Evolutionary conservation across 2,113 vertebrate genomes (phyloP), one percentile per base, ranked within the genome.

Genomic region (Mohoua ochrocephala): DNA sequence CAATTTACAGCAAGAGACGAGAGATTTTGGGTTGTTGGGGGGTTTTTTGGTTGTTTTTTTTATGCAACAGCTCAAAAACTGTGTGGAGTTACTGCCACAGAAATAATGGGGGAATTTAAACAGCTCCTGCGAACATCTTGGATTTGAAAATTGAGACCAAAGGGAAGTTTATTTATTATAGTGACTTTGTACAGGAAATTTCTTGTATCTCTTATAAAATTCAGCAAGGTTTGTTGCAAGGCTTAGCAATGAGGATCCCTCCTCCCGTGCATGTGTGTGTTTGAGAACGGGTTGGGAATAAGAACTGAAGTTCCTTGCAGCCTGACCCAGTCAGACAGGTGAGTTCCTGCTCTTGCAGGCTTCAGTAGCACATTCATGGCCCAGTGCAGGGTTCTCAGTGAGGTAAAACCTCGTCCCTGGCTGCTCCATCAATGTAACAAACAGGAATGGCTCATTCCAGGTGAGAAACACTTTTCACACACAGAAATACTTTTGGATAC

Each of bases 191-290:
- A 74, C 59, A 75, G 60, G 49, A 82, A 50, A 35, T 85, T 73
- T 68, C 31, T 54, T 78, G 2, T 20, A 20, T n/a, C 33, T 61
- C 11, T 27, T 16, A 49, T 1, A 47, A 28, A 91, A 76, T 50
- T n/a, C 50, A 80, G 61, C 35, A 42, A 19, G 39, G 41, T 59
- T 84, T 83, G 13, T 50, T 74, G 71, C 54, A 19, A 41, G 53
- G 64, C 42, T 77, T 20, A 63, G 50, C 56, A 42, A 4, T 28
- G 70, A 53, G 21, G 39, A 74, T 69, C 44, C 53, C 69, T 74
- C 0, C 20, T 71, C 10, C 9, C 42, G 52, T 39, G 3, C 13
- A 23, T 0, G 1, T 33, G 45, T n/a, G 35, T 33, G 3, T 73
- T n/a, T 59, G 37, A 45, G 39, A 80, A 42, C 18, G 35, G n/a